Conservation (phyloP, 2,888 invertebrate genomes). For the Dolichomitus sp. region DNA sequence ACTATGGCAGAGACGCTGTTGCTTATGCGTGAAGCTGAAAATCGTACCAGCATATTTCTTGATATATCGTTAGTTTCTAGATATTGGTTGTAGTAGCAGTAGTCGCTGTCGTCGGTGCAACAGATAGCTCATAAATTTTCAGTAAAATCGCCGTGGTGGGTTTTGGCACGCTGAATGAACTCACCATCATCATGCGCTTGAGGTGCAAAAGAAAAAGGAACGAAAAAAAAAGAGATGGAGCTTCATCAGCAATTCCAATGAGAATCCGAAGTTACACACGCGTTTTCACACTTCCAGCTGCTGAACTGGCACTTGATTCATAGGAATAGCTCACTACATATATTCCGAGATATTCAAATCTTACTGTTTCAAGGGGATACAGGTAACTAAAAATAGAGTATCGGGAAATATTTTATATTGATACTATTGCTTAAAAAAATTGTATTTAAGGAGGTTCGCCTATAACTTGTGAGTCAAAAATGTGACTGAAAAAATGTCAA, state of each 20-base stretch:
- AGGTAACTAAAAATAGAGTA: no score
- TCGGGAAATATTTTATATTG: no score
- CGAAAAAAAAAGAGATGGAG: neutral
- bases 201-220: neutral
- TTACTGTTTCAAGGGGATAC: neutral
- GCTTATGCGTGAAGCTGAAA: conserved; percentile 8
- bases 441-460: no score
- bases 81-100: conserved; percentile 16
- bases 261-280: conserved; percentile 5
- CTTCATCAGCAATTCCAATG: conserved; percentile 14
- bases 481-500: no score
- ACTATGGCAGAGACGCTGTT: neutral
- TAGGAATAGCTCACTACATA: neutral
- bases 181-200: neutral
- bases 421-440: no score
- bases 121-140: conserved; percentile 69
- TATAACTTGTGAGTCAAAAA: no score
- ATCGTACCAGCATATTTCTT: conserved; percentile 48
- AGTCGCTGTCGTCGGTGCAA: conserved; percentile 54
- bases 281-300: conserved; percentile 7
- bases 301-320: neutral
- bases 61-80: conserved; percentile 61
- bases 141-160: conserved; percentile 1
- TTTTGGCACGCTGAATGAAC: conserved; percentile 25
- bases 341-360: neutral